These are phyloP conservation scores for Drosophila prostipennis DNA, from an alignment of 2,888 invertebrate species.

Conservation along the genomic window DNA sequence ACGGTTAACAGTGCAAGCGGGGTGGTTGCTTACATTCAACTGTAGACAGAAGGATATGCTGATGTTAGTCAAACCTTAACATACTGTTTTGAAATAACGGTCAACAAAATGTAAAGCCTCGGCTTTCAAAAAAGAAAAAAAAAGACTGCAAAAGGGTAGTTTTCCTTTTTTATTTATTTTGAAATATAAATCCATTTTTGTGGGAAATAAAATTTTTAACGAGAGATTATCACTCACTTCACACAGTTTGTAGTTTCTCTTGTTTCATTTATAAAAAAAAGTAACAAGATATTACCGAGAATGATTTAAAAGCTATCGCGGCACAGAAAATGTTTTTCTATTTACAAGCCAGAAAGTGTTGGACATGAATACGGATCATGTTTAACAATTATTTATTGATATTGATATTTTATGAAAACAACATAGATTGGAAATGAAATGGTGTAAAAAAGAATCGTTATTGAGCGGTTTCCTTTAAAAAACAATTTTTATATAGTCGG, in stretches of 20 bases:
- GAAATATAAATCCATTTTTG: not conserved
- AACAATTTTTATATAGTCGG: not conserved
- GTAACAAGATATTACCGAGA: not conserved
- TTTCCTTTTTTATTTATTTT: not conserved
- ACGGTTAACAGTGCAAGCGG: conserved; percentile 62
- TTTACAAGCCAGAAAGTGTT: not conserved
- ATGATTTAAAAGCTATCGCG: not conserved
- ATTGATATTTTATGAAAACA: not conserved
- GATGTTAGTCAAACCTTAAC: conserved; percentile 16
- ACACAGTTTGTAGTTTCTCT: not conserved
- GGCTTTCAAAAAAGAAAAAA: not conserved
- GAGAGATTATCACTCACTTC: not conserved
- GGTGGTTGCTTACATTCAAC: conserved; percentile 1
- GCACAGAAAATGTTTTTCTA: not conserved
- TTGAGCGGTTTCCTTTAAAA: not conserved
- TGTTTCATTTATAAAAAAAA: not conserved
- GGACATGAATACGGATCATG: not conserved
- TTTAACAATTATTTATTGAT: not conserved
- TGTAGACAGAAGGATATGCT: not conserved
- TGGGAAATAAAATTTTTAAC: too few species aligned
- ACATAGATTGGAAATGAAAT: not conserved
- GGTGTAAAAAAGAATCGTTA: not conserved
- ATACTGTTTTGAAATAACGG: conserved; percentile 14
- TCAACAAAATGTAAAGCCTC: conserved; percentile 1
- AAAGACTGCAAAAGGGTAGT: too few species aligned